These are phyloP conservation scores for Sesia apiformis DNA, from an alignment of 2,888 invertebrate species.

Conservation along the genomic window DNA sequence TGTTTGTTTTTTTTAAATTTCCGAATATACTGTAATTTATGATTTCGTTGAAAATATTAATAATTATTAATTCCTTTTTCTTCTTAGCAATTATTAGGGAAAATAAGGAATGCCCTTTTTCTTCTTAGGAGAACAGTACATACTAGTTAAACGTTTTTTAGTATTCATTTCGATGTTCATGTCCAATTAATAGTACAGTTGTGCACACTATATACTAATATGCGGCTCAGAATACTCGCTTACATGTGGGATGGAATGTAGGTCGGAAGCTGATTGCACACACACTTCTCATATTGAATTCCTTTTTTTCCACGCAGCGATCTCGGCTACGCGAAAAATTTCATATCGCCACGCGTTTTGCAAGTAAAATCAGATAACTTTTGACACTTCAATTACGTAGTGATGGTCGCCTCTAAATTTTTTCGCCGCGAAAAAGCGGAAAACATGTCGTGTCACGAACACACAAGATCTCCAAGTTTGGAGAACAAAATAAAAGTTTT, in stretches of 20 bases:
- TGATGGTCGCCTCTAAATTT: conserved; percentile 62
- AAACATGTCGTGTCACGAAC: conserved; percentile 58
- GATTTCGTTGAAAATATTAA: too few relatives aligned
- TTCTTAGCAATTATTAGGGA: too few relatives aligned
- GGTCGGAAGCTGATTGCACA: conserved; percentile 66
- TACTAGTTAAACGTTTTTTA: too few relatives aligned
- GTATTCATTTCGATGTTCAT: too few relatives aligned
- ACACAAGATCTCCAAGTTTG: conserved; percentile 49
- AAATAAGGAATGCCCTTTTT: too few relatives aligned
- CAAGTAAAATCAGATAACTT: conserved; percentile 75
- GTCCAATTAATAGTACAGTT: neutral
- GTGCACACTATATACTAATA: neutral
- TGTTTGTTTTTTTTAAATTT: too few relatives aligned
- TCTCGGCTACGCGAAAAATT: conserved; percentile 64
- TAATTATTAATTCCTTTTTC: too few relatives aligned
- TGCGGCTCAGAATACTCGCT: neutral
- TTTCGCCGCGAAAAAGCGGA: conserved; percentile 36
- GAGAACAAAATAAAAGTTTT: conserved; percentile 55
- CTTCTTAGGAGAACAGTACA: too few relatives aligned
- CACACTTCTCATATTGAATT: conserved; percentile 68
- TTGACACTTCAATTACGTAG: conserved; percentile 73
- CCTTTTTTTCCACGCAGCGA: conserved; percentile 63
- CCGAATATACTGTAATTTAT: too few relatives aligned
- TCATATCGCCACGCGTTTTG: conserved; percentile 68
- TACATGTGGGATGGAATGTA: conserved; percentile 40